Percentiles rank a stretch among this genome's conserved stretches.
Conservation (phyloP, 2,113 vertebrate genomes). For the Maccullochella peelii region DNA sequence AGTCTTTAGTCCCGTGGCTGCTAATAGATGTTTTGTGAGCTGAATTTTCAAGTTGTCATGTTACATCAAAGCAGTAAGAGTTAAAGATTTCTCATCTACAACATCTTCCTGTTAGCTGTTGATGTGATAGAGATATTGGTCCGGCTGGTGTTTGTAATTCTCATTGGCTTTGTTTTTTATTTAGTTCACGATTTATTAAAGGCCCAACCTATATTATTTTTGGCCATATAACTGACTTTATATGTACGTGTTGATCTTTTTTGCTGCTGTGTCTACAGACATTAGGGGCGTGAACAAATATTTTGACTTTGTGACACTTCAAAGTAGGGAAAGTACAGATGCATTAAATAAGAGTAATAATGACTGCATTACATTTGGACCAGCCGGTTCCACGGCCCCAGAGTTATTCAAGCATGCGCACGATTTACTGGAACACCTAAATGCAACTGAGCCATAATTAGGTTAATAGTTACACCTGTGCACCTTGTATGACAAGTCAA, state of each 20-base stretch:
- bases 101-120: neutral
- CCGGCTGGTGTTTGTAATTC: neutral
- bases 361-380: neutral
- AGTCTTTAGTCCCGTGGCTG: neutral
- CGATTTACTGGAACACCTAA: neutral
- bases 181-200: neutral
- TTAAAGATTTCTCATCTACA: neutral
- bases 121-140: neutral
- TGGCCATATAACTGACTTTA: too few species aligned
- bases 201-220: neutral
- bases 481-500: neutral
- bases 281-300: too few species aligned
- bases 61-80: neutral
- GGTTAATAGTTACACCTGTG: neutral
- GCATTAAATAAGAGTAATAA: neutral
- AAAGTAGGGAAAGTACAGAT: neutral
- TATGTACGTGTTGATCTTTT: neutral
- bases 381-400: neutral
- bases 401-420: neutral
- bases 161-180: neutral
- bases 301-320: neutral
- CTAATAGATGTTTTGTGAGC: conserved; percentile 36
- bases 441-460: neutral
- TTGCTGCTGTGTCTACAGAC: neutral
- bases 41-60: neutral